These are phyloP conservation scores for Aphis craccivora DNA, from an alignment of 1,140 invertebrate genomes.

Conservation along the genomic window DNA sequence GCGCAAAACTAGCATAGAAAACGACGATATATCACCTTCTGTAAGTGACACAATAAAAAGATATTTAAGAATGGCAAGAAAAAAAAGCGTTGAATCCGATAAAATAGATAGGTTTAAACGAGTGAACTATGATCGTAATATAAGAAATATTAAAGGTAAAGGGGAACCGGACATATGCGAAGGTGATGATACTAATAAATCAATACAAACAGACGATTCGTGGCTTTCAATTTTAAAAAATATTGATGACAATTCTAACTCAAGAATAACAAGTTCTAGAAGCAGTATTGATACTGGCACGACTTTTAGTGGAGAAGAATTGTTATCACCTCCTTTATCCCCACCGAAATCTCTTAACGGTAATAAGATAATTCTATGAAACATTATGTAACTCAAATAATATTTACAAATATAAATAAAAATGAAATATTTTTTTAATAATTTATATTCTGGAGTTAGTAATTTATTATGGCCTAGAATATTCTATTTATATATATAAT, in stretches of 20 bases:
- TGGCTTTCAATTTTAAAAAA: slow-evolving; percentile 69
- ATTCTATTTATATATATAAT: background rate
- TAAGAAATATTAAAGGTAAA: slow-evolving; percentile 83
- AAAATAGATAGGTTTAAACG: slow-evolving; percentile 83
- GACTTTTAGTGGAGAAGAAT: slow-evolving; percentile 61
- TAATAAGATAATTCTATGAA: background rate
- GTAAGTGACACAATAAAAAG: slow-evolving; percentile 85
- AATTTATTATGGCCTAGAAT: slow-evolving; percentile 42
- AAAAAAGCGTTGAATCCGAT: slow-evolving; percentile 82
- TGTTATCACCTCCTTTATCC: slow-evolving; percentile 60
- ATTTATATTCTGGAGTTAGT: slow-evolving; percentile 45
- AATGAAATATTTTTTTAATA: background rate
- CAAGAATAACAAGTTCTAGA: slow-evolving; percentile 65
- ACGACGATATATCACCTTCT: slow-evolving; percentile 83
- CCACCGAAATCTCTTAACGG: slow-evolving; percentile 62
- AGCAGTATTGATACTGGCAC: slow-evolving; percentile 68
- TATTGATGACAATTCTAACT: slow-evolving; percentile 62
- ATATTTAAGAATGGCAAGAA: slow-evolving; percentile 83
- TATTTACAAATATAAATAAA: background rate
- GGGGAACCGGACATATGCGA: slow-evolving; percentile 77
- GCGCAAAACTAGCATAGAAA: slow-evolving; percentile 77
- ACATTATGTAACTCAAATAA: background rate
- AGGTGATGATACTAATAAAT: slow-evolving; percentile 75
- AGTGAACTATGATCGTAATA: slow-evolving; percentile 86
- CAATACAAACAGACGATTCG: slow-evolving; percentile 76